Evolutionary conservation across 1,140 invertebrate genomes (phyloP).

Genomic region (Agrilus planipennis): DNA sequence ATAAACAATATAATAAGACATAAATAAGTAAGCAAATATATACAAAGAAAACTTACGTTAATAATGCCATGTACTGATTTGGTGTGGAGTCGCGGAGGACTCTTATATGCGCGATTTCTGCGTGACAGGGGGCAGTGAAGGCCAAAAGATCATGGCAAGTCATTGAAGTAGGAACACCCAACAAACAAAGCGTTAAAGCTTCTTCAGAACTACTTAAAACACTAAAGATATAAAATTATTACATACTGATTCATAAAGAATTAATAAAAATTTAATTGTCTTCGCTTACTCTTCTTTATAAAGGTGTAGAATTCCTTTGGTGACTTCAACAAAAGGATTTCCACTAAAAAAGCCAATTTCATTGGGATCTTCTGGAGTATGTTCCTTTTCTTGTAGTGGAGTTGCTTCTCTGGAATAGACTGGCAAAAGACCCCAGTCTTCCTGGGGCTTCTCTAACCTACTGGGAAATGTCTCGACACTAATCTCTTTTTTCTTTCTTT

Average conservation of each 20-base stretch:
- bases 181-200: conserved; percentile 80
- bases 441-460: conserved; percentile 34
- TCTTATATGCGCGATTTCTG: conserved; percentile 80
- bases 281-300: conserved; percentile 79
- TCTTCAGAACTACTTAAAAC: conserved; percentile 50
- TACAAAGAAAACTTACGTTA: conserved; percentile 50
- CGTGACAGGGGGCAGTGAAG: conserved; percentile 89
- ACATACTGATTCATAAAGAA: conserved; percentile 4
- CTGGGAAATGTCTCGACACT: conserved; percentile 53
- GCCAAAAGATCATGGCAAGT: conserved; percentile 87
- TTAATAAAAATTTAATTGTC: not conserved
- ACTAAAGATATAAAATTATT: conserved; percentile 31
- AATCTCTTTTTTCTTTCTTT: conserved; percentile 46
- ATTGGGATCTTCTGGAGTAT: conserved; percentile 35
- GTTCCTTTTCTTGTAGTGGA: conserved; percentile 31
- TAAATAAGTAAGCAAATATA: not conserved
- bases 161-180: conserved; percentile 85
- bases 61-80: conserved; percentile 94
- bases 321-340: conserved; percentile 93
- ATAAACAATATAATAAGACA: conserved; percentile 5
- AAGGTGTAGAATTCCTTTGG: conserved; percentile 90
- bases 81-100: conserved; percentile 78
- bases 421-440: conserved; percentile 36
- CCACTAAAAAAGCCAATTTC: conserved; percentile 86
- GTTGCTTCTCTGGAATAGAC: conserved; percentile 34